Percentiles rank a stretch among this genome's conserved stretches.
These are phyloP conservation scores for Mesorhabditis spiculigera DNA, from an alignment of 2,888 invertebrate genomes.

Conservation along the genomic window DNA sequence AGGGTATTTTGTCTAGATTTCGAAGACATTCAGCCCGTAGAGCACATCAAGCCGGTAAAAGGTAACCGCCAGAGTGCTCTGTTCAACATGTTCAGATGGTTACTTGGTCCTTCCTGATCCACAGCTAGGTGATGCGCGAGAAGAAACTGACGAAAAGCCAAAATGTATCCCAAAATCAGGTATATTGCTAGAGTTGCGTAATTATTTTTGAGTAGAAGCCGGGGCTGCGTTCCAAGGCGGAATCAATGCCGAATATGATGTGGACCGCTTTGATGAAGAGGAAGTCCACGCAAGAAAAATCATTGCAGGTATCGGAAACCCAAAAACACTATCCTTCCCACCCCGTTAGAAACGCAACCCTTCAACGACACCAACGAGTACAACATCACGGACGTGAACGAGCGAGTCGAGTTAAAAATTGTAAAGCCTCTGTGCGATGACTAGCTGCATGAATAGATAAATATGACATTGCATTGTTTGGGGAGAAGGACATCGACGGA, in stretches of 20 bases:
- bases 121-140: background rate
- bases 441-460: background rate
- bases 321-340: background rate
- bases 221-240: background rate
- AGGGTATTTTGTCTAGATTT: background rate
- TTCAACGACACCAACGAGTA: conserved; percentile 2
- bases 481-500: too few relatives aligned
- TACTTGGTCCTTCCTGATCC: background rate
- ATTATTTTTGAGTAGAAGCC: background rate
- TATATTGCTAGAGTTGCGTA: background rate
- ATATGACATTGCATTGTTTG: too few relatives aligned
- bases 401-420: background rate
- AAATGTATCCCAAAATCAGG: background rate
- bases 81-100: background rate
- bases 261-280: background rate
- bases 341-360: background rate
- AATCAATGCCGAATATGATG: conserved; percentile 1
- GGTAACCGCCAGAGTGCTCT: background rate
- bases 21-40: background rate
- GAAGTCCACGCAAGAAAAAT: background rate
- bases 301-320: too few relatives aligned
- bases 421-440: background rate
- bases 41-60: background rate
- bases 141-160: background rate
- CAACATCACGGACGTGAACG: background rate